These are phyloP conservation scores for Arenaria interpres DNA, from an alignment of 2,113 vertebrate genomes.

Conservation along the genomic window DNA sequence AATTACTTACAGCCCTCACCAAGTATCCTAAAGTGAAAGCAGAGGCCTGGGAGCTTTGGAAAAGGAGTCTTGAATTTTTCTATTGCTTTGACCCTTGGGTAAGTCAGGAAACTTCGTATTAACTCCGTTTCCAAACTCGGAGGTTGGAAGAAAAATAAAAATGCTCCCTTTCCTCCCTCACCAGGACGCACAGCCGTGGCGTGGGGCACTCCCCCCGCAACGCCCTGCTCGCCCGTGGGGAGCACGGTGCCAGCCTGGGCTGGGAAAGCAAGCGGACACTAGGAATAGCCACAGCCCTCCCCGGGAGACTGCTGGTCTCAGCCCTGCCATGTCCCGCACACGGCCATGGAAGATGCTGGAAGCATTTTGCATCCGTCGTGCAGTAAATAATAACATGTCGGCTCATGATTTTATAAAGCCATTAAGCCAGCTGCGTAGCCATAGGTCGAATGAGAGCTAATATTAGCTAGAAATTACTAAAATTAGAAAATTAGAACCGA, in stretches of 20 bases:
- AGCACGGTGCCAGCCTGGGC: neutral
- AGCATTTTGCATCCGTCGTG: neutral
- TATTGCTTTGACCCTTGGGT: slow-evolving; percentile 18
- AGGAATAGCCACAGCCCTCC: neutral
- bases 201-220: neutral
- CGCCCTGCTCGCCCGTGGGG: fast-evolving
- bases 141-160: neutral
- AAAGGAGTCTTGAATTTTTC: neutral
- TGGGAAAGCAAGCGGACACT: neutral
- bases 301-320: neutral
- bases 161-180: neutral
- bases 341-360: neutral
- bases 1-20: slow-evolving; percentile 2
- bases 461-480: slow-evolving; percentile 48
- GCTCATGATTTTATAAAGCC: neutral
- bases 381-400: neutral
- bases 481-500: slow-evolving; percentile 49
- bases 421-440: neutral
- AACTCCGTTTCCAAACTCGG: neutral
- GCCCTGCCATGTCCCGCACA: neutral
- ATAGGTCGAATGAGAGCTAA: neutral
- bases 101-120: neutral
- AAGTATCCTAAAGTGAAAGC: slow-evolving; percentile 27
- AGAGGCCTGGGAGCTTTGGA: neutral
- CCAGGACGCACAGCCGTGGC: neutral